Evolutionary conservation across 2,888 invertebrate species (phyloP), one percentile per base, ranked within the genome.

Genomic region (Megaustenia siamemsis): DNA sequence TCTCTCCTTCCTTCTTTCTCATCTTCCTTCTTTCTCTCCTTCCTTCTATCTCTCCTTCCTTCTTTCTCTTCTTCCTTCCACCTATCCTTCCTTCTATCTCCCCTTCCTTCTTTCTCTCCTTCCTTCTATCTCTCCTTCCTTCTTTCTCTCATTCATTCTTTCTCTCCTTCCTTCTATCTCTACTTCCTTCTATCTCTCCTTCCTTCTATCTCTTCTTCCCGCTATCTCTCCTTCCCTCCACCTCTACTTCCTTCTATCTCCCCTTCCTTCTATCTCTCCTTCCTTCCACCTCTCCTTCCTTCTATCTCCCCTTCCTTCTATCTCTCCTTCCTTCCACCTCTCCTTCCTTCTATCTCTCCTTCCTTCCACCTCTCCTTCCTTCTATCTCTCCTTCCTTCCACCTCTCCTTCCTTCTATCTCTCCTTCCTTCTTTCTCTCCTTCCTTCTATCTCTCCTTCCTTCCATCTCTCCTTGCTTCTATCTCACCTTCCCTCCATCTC

Each of bases 151-250:
- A 43, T 28, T 56, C n/a, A 28, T 21, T 71, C 43, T 45, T 28
- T 49, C 40, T 75, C 45, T 5, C 45, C 68, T 78, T 6, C 43
- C 78, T 78, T 18, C n/a, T 40, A 24, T 28, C 38, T 66, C 43
- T 28, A 40, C n/a, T 40, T 21, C 56, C 43, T 45, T n/a, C 38
- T 32, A 28, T 75, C 45, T 76, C 56, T 68, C 49, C 76, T 38
- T 80, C 32, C 68, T 68, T 83, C 80, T 80, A 24, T 76, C 80
- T 68, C 24, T 80, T 40, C 69, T 43, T 68, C 43, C 73, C 73
- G 73, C 63, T 63, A 60, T 73, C 73, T 68, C 43, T 81, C 6
- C 32, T 24, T 49, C 78, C 24, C 53, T 49, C 66, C 32, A 10
- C 15, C 28, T 56, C 32, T 45, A 32, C 21, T 53, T 66, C 43